These are phyloP conservation scores for Erethizon dorsatum DNA, from an alignment of 2,797 vertebrate genomes.

Conservation along the genomic window DNA sequence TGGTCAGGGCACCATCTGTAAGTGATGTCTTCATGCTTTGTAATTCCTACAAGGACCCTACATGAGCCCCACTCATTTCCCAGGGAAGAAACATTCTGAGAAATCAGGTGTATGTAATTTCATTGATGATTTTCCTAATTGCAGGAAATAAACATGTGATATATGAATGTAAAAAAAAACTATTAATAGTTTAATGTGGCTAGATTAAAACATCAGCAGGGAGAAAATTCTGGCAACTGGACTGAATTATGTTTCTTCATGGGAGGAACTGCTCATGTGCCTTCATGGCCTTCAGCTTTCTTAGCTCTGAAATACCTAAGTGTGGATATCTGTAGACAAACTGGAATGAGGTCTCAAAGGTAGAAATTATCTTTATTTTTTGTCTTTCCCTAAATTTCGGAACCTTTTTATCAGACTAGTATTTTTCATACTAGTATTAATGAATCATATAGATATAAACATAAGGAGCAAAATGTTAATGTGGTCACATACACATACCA, in stretches of 20 bases:
- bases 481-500: neutral
- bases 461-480: neutral
- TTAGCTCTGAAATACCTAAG: neutral
- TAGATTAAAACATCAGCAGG: neutral
- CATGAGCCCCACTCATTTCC: neutral
- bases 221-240: neutral
- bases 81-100: neutral
- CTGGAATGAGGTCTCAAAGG: neutral
- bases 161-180: neutral
- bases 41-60: neutral
- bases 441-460: neutral
- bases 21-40: neutral
- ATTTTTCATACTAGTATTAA: neutral
- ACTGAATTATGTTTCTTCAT: neutral
- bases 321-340: neutral
- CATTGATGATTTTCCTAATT: neutral
- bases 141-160: neutral
- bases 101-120: neutral
- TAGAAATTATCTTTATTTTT: neutral
- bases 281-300: neutral
- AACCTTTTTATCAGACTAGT: neutral
- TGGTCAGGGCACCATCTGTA: neutral
- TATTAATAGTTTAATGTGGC: neutral
- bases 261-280: neutral
- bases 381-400: neutral